Percentiles rank a stretch among this genome's conserved stretches.
These are phyloP conservation scores for Chanos chanos DNA, from an alignment of 2,797 vertebrate species.

Conservation along the genomic window DNA sequence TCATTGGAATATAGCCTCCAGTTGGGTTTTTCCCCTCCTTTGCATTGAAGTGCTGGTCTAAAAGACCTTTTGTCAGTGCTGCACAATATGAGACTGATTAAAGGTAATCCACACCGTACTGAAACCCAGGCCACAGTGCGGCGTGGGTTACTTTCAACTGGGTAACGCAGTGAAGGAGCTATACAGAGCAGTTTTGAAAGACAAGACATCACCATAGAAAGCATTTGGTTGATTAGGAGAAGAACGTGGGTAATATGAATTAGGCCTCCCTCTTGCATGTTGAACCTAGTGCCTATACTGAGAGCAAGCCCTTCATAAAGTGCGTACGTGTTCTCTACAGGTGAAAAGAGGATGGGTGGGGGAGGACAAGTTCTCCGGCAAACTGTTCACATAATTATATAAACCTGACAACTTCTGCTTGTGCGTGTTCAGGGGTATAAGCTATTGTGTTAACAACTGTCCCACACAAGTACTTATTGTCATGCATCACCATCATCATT, in stretches of 20 bases:
- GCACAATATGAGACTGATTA: constrained; percentile 4
- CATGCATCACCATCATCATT: too few species aligned
- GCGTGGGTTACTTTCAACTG: too few species aligned
- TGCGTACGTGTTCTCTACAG: not conserved
- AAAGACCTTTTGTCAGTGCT: not conserved
- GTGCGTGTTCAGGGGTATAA: too few species aligned
- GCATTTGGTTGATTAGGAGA: too few species aligned
- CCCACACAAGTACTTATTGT: too few species aligned
- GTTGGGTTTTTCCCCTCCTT: not conserved
- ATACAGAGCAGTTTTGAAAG: not conserved
- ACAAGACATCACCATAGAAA: not conserved
- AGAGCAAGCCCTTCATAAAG: not conserved
- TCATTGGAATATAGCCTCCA: not conserved
- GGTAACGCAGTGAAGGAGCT: not conserved
- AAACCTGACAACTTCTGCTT: too few species aligned
- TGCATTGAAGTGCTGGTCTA: not conserved
- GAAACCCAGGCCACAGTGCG: not conserved
- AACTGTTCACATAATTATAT: too few species aligned
- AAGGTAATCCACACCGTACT: not conserved
- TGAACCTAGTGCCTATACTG: not conserved
- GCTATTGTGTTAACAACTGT: too few species aligned
- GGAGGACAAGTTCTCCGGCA: too few species aligned
- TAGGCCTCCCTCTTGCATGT: not conserved
- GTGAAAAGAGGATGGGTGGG: not conserved
- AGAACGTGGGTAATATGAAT: not conserved